Conservation (phyloP, 2,797 vertebrate species). For the Picus viridis region DNA sequence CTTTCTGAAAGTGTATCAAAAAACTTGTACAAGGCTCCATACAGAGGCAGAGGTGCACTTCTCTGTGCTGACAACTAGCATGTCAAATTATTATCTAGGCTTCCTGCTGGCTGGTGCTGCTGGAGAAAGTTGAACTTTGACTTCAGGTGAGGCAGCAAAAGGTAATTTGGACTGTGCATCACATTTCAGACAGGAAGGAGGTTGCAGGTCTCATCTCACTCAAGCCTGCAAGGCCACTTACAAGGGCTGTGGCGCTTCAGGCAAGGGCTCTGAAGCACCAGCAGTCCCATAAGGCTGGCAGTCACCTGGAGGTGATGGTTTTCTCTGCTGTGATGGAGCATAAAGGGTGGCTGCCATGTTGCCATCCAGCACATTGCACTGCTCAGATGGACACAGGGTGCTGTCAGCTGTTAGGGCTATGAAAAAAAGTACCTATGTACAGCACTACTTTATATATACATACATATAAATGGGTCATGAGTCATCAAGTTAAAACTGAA, state of each 20-base stretch:
- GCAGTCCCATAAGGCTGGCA: neutral
- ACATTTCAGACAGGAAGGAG: neutral
- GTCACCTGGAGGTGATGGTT: neutral
- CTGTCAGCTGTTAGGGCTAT: neutral
- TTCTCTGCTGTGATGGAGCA: neutral
- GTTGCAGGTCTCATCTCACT: neutral
- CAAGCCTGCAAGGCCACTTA: neutral
- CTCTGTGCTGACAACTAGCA: neutral
- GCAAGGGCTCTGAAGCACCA: neutral
- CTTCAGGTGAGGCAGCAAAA: neutral
- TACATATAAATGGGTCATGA: neutral
- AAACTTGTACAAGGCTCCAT: neutral
- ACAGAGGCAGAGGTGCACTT: neutral
- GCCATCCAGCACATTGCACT: neutral
- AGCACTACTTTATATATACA: neutral
- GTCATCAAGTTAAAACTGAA: neutral
- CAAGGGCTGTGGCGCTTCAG: neutral
- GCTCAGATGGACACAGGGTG: neutral
- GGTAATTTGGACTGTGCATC: constrained; percentile 21
- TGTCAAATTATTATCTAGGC: constrained; percentile 19
- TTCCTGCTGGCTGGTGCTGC: constrained; percentile 19
- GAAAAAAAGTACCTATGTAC: neutral
- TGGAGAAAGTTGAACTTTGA: constrained; percentile 19
- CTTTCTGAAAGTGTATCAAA: constrained; percentile 20
- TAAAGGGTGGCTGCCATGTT: neutral